Evolutionary conservation across 2,797 vertebrate genomes (phyloP).

Genomic region (Smutsia gigantea): DNA sequence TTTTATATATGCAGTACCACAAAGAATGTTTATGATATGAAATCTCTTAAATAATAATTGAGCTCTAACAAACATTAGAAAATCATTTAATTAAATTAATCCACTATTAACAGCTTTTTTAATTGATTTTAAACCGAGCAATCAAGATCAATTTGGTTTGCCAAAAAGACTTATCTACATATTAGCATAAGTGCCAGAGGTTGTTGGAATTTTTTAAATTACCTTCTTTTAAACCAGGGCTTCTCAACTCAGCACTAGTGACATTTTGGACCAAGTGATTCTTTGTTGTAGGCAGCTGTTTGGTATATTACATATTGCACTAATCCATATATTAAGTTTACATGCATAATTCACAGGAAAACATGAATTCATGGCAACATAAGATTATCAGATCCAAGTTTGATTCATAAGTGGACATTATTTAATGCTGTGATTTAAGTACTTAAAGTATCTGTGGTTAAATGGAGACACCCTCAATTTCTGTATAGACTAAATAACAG

Average conservation of each 20-base stretch:
- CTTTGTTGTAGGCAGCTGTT: neutral
- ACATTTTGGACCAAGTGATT: neutral
- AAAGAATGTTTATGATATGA: neutral
- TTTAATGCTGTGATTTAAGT: neutral
- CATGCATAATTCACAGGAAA: neutral
- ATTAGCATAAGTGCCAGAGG: neutral
- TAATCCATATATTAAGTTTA: neutral
- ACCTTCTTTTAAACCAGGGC: neutral
- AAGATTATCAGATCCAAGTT: neutral
- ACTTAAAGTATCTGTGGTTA: neutral
- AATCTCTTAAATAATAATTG: neutral
- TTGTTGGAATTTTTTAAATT: neutral
- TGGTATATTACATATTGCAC: neutral
- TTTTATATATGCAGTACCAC: neutral
- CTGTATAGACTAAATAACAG: neutral
- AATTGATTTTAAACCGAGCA: neutral
- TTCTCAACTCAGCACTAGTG: neutral
- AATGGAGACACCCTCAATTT: neutral
- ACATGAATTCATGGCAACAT: neutral
- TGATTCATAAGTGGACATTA: neutral
- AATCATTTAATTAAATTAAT: constrained; percentile 1
- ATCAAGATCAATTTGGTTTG: neutral
- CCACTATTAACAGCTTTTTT: neutral
- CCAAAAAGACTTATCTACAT: neutral
- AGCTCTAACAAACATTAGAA: neutral